Percentiles rank a stretch among this genome's conserved stretches.
These are phyloP conservation scores for Brachionus sp. DNA, from an alignment of 1,140 invertebrate species.

Conservation along the genomic window DNA sequence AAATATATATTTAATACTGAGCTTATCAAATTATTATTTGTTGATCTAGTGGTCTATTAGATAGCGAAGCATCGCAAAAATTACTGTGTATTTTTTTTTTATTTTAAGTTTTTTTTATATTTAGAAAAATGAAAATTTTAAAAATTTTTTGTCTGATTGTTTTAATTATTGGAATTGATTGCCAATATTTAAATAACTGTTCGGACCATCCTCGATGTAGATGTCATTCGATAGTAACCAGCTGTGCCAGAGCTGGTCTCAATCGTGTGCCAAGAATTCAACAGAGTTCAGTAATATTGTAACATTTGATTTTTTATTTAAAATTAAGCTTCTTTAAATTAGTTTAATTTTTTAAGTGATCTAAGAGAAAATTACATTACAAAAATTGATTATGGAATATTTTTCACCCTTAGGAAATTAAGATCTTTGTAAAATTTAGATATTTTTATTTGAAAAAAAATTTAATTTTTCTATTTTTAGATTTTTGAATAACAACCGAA, in stretches of 20 bases:
- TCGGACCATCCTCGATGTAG: not conserved
- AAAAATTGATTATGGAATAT: slow-evolving; percentile 23
- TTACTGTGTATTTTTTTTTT: not conserved
- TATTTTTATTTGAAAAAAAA: not conserved
- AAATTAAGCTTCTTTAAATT: not conserved
- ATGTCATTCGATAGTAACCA: not conserved
- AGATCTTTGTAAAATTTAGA: not conserved
- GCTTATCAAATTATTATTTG: not conserved
- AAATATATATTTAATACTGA: not conserved
- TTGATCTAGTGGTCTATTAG: not conserved
- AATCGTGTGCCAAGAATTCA: not conserved
- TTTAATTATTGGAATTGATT: not conserved
- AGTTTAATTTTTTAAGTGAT: not conserved
- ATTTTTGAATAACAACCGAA: slow-evolving; percentile 15
- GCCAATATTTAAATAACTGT: not conserved
- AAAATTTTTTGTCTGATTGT: not conserved
- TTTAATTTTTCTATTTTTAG: not conserved
- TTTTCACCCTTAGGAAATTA: not conserved
- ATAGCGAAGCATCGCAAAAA: not conserved
- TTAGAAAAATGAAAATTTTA: not conserved
- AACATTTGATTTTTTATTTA: not conserved
- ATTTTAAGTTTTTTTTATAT: not conserved
- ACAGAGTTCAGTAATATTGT: not conserved
- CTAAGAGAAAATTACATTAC: not conserved
- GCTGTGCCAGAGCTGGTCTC: not conserved